A percentile compares a stretch with the other conserved stretches of the same genome.
Evolutionary conservation across 2,797 vertebrate species (phyloP).

Genomic region (Oreonectes daqikongensis): DNA sequence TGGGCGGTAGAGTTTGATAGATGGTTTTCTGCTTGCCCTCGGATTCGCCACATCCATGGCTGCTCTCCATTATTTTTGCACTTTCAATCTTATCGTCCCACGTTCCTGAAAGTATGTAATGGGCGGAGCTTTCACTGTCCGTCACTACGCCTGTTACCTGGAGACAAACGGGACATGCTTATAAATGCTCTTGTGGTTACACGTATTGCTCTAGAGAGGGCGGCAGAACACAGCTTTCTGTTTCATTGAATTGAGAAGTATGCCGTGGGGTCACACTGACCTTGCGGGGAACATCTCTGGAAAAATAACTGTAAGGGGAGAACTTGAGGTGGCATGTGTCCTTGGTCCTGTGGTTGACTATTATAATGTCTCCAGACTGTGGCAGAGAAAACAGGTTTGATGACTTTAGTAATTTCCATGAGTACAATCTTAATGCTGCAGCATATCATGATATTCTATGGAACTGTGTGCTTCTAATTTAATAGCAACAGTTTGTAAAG

Average conservation of each 20-base stretch:
- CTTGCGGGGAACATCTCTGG: conserved; percentile 91
- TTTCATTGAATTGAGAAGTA: not conserved
- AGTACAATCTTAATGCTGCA: too few relatives aligned
- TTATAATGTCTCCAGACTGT: conserved; percentile 97
- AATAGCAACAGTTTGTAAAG: too few relatives aligned
- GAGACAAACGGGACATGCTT: conserved; percentile 22
- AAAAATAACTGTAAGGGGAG: conserved; percentile 97
- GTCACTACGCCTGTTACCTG: conserved; percentile 92
- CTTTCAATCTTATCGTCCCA: conserved; percentile 98
- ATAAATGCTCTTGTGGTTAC: not conserved
- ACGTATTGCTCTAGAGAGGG: conserved; percentile 9
- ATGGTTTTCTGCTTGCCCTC: conserved; percentile 84
- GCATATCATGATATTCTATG: too few relatives aligned
- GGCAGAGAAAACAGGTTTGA: too few relatives aligned
- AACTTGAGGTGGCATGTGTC: conserved; percentile 98
- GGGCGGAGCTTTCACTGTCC: conserved; percentile 80
- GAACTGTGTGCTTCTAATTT: too few relatives aligned
- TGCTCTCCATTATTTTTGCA: conserved; percentile 82
- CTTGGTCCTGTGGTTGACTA: conserved; percentile 92
- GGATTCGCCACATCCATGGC: conserved; percentile 81
- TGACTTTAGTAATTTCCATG: too few relatives aligned
- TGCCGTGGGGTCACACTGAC: conserved; percentile 66
- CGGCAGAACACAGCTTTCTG: conserved; percentile 1
- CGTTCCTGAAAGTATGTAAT: conserved; percentile 87
- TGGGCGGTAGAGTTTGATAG: conserved; percentile 80